Evolutionary conservation across 1,140 invertebrate species (phyloP), one percentile per base, ranked within the genome.

Genomic region (Condylostylus longicornis): DNA sequence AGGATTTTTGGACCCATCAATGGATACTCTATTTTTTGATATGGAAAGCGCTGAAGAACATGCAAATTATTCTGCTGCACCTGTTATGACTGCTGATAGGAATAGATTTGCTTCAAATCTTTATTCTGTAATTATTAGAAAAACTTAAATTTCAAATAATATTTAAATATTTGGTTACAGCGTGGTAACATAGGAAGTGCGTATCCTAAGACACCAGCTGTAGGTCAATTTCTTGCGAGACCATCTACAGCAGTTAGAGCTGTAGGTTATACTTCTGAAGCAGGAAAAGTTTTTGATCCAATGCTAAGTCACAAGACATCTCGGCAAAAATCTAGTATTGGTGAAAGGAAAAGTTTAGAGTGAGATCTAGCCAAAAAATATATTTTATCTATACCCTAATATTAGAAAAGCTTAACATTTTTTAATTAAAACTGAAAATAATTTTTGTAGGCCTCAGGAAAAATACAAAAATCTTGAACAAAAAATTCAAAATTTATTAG

Each of bases 191-290:
- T 31, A 31, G 7, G 6, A 13, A 31, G 29, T 17, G 15, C 6
- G 6, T 6, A 13, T 13, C 10, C 7, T 17, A 6, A 10, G 6
- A 8, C 7, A 42, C 48, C 57, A 47, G 35, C 47, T 38, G 43
- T 57, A 62, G 13, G 63, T 19, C 14, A 18, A 58, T 57, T 23
- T 21, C 38, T 45, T 51, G 62, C 71, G 23, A 68, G 93, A 40
- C 93, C 93, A 8, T 89, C 95, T 71, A 97, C 94, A 9, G 91
- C 91, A 15, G 84, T 96, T n/a, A 68, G 84, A 38, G 91, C 86
- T 9, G 93, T 87, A 27, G 93, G 94, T 3, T 97, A 90, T 57
- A 91, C 85, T 4, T 85, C 84, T 15, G 72, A 72, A 40, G 62
- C 61, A 30, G 66, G 61, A 42, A 71, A 71, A 48, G 68, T 67